Evolutionary conservation across 2,113 vertebrate species (phyloP), one percentile per base, ranked within the genome.

Genomic region (Vulpes vulpes): DNA sequence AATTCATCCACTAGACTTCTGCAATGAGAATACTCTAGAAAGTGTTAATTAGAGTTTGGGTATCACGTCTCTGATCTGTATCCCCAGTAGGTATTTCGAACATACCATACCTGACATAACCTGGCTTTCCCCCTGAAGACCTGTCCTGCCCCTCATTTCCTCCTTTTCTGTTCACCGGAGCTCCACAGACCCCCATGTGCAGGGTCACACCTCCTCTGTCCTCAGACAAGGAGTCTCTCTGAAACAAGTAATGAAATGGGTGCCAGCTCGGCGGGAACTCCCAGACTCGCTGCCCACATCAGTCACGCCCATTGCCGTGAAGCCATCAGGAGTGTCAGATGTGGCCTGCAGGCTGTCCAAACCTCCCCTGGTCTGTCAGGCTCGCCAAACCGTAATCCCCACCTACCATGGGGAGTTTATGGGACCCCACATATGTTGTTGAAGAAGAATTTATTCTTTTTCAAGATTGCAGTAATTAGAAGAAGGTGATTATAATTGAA

Each of bases 331-430:
- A 20, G 89, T 55, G 4, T 90, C 91, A 25, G 76, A 25, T 22
- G 59, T 11, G 78, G 38, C 55, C 93, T 38, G 23, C 8, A 17
- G 6, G n/a, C 12, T 27, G 71, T 20, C 25, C n/a, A 38, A 14
- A 51, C 49, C 49, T 35, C 27, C 80, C 3, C 10, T 1, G 20
- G 11, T 8, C 65, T 11, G 30, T 38, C 2, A 2, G 9, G 49
- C 16, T 12, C 3, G 0, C 11, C 30, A 11, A 20, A 15, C 12
- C 30, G 0, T 17, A 1, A 27, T 27, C 57, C 67, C 12, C 22
- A 2, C 5, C 57, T 15, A 43, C 38, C 43, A 15, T 8, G 5
- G 38, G 85, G 60, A 43, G 20, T 15, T 35, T 76, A 11, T 17
- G 51, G 60, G 60, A 60, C 15, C 51, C 67, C 59, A 38, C 12